Percentiles rank a stretch among this genome's conserved stretches.
phyloP scores from a whole-genome alignment of 2,113 vertebrate species.

The Urocolius indicus region DNA sequence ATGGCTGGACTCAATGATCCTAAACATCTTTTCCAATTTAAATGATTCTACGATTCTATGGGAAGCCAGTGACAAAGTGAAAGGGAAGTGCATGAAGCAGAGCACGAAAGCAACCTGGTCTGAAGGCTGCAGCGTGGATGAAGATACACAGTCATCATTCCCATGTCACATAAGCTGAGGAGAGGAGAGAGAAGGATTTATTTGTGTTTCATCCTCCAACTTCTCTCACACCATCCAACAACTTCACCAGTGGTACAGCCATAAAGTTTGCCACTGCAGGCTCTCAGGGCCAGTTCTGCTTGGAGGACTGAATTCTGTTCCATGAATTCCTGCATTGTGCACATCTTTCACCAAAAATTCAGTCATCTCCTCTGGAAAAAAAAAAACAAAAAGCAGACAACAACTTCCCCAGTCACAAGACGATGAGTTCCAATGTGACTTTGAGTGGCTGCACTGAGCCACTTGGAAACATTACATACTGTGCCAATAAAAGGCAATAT shows the following conservation, averaged over 20 bases:
- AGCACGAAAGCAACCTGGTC: background rate
- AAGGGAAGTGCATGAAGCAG: background rate
- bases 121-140: background rate
- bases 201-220: background rate
- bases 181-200: background rate
- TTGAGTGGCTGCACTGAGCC: background rate
- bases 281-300: background rate
- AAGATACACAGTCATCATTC: background rate
- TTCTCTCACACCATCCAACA: background rate
- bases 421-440: background rate
- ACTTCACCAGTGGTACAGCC: background rate
- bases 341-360: background rate
- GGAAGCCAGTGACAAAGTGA: no score
- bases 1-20: no score
- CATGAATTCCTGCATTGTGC: background rate
- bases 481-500: background rate
- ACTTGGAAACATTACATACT: rapidly evolving
- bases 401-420: background rate
- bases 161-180: background rate
- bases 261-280: background rate
- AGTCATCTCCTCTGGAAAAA: background rate
- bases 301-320: background rate
- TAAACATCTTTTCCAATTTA: no score
- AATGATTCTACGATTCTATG: no score
- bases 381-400: background rate